phyloP scores from a whole-genome alignment of 2,888 invertebrate genomes.

The Oasisia sp. region DNA sequence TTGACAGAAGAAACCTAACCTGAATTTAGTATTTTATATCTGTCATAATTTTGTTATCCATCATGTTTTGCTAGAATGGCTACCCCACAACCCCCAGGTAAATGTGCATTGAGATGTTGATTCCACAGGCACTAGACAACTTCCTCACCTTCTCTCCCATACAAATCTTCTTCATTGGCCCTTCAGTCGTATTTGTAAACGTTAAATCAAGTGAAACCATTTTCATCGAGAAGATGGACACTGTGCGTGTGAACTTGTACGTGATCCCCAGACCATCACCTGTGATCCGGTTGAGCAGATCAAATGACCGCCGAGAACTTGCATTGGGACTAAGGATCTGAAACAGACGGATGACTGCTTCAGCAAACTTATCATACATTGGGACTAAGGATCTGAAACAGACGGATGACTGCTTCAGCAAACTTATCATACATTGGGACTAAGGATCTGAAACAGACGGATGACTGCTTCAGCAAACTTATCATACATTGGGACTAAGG shows the following conservation, averaged over 20 bases:
- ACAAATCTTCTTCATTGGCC: conserved; percentile 75
- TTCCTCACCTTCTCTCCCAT: conserved; percentile 77
- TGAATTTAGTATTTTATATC: too few relatives aligned
- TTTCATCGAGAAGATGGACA: conserved; percentile 76
- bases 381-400: conserved; percentile 38
- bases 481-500: conserved; percentile 28
- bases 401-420: background rate
- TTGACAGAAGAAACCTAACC: too few relatives aligned
- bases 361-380: conserved; percentile 6
- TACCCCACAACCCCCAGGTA: background rate
- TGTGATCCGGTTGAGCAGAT: conserved; percentile 62
- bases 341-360: background rate
- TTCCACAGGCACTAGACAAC: background rate
- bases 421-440: too few relatives aligned
- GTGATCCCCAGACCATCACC: conserved; percentile 67
- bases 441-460: conserved; percentile 34
- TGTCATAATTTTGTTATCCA: too few relatives aligned
- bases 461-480: background rate
- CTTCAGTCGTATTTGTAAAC: conserved; percentile 80
- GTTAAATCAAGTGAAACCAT: conserved; percentile 85
- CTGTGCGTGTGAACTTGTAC: conserved; percentile 63
- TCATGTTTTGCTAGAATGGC: background rate
- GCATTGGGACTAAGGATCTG: conserved; percentile 40
- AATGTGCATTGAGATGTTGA: background rate
- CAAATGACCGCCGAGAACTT: conserved; percentile 41